Base-by-base conservation (phyloP, 2,888 invertebrate genomes). In the Nemoura dubitans region DNA sequence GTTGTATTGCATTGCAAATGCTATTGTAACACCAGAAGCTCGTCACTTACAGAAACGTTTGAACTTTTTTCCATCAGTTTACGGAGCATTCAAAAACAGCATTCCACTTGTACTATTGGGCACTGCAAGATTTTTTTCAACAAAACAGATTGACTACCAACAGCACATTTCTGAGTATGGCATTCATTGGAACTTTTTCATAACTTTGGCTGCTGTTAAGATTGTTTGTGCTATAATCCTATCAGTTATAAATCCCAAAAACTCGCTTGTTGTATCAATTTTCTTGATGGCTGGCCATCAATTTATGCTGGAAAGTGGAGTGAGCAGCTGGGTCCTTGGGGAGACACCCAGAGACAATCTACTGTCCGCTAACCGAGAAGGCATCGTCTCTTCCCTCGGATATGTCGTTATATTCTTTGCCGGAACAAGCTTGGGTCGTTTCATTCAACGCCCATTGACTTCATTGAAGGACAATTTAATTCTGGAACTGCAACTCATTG, bases 111-210 rank as follows among this genome's bases (percentile, higher is more conserved):
- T 95, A 21, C 85, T 94, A 0, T 91, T 97, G 78, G 97, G 97
- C 0, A 87, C 94, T 0, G 92, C 92, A 0, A 93, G 97, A 88
- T 95, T 94, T 89, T 85, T 95, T 1, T 91, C 93, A 25, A 91
- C 95, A 0, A 93, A 94, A 89, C 91, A 94, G 78, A 92, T 96
- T 0, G 94, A 96, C 89, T 99, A 99, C 91, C 96, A 97, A 87
- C 96, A 96, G 89, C 97, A 98, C 91, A 94, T 96, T 0, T 94
- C 96, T 0, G 99, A 99, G 91, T 99, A 99, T 93, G 99, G 99
- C 0, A 94, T 96, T 0, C 99, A 99, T 91, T 98, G 99, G 97
- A 99, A 99, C 92, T 99, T 99, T 91, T 99, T 99, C 91, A 95
- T 98, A 89, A 99, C 98, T 0, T 92, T 99, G 87, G 98, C 97